These are phyloP conservation scores for Pao palembangensis DNA, from an alignment of 2,113 vertebrate genomes.

Conservation along the genomic window DNA sequence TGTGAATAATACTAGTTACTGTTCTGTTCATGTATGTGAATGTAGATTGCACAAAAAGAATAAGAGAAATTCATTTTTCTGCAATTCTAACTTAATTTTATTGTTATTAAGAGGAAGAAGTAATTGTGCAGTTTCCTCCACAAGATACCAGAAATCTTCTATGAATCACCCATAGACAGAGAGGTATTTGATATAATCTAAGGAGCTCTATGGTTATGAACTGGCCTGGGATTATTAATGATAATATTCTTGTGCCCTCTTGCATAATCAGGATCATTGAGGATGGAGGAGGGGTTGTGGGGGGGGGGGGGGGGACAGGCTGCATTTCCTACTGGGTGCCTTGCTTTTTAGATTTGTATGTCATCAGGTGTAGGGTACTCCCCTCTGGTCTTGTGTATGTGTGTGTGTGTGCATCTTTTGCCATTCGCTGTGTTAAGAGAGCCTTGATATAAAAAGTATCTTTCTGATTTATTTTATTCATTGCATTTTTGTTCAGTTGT, in stretches of 20 bases:
- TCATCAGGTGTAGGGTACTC: conserved; percentile 32
- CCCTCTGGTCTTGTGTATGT: conserved; percentile 16
- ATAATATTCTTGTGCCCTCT: conserved; percentile 32
- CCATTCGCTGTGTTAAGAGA: conserved; percentile 25
- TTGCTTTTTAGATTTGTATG: conserved; percentile 23
- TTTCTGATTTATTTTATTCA: conserved; percentile 27
- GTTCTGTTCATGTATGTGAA: no score
- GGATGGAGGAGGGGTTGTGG: neutral
- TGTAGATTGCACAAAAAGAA: no score
- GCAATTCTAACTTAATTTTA: no score
- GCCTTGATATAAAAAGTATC: neutral
- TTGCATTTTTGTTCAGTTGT: conserved; percentile 36
- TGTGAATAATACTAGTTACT: no score
- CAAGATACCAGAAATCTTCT: no score
- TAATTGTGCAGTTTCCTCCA: no score
- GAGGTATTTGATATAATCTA: conserved; percentile 5
- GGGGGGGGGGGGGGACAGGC: conserved; percentile 5
- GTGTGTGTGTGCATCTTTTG: conserved; percentile 19
- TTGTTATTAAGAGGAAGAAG: no score
- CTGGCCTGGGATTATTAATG: conserved; percentile 47
- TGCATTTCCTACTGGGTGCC: conserved; percentile 15
- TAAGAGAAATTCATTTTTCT: no score
- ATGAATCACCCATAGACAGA: no score
- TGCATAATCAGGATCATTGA: neutral
- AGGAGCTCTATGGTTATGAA: conserved; percentile 31